phyloP scores from a whole-genome alignment of 2,113 vertebrate species.

The Vicugna pacos region DNA sequence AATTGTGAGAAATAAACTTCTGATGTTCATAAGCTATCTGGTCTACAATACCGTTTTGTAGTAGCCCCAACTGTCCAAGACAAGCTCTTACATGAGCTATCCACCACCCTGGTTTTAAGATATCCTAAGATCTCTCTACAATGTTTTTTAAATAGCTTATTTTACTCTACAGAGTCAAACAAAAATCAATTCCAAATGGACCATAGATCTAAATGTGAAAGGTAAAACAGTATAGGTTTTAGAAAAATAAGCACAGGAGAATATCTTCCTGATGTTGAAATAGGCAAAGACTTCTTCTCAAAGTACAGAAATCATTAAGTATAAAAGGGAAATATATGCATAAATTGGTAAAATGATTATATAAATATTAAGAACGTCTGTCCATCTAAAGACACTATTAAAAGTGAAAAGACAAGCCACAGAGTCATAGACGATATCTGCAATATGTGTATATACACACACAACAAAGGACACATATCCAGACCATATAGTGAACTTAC shows the following conservation, averaged over 20 bases:
- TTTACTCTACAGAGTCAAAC: neutral
- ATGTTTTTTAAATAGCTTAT: conserved; percentile 18
- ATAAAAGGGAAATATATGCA: neutral
- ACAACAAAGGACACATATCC: neutral
- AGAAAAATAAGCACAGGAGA: neutral
- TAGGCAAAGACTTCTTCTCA: neutral
- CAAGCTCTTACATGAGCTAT: neutral
- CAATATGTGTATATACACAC: neutral
- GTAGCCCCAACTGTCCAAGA: neutral
- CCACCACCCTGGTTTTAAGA: neutral
- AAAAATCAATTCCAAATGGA: too few relatives aligned
- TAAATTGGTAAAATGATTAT: neutral
- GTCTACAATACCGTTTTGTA: neutral
- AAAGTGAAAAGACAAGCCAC: neutral
- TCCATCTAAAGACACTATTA: neutral
- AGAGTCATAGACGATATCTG: neutral
- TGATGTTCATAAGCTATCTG: neutral
- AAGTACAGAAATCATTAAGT: neutral
- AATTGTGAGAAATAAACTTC: neutral
- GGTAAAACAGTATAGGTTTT: neutral
- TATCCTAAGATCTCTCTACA: neutral
- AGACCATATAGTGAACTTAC: neutral
- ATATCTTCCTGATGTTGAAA: neutral
- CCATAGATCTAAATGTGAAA: too few relatives aligned
- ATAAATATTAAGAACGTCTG: neutral